Conservation (phyloP, 30 jellyfish, hydroid and myxozoan species). For the Mastigias papua region DNA sequence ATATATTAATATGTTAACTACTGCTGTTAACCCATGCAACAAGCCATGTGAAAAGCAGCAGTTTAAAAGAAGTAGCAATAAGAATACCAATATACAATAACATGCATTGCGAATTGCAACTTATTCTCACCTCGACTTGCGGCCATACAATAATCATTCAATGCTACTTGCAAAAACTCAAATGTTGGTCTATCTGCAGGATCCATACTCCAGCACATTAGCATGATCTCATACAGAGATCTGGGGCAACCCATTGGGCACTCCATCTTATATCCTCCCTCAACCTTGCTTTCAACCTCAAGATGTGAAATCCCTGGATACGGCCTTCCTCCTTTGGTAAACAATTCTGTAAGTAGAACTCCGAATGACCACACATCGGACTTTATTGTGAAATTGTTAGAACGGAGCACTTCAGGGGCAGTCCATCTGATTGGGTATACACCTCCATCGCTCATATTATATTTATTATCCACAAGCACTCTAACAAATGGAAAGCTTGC, state of each 20-base stretch:
- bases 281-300: slow-evolving; percentile 88
- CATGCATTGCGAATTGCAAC: too few species aligned
- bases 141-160: slow-evolving; percentile 92
- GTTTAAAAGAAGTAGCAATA: too few species aligned
- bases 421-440: slow-evolving; percentile 97
- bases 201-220: slow-evolving; percentile 81
- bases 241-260: slow-evolving; percentile 83
- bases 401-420: slow-evolving; percentile 97
- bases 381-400: slow-evolving; percentile 88
- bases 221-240: slow-evolving; percentile 87
- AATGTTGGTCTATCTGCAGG: slow-evolving; percentile 94
- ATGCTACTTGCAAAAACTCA: slow-evolving; percentile 74
- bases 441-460: slow-evolving; percentile 97
- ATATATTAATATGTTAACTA: too few species aligned
- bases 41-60: too few species aligned
- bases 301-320: slow-evolving; percentile 97
- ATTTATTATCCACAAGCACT: slow-evolving; percentile 89
- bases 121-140: too few species aligned
- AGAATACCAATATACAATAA: too few species aligned
- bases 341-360: slow-evolving; percentile 86
- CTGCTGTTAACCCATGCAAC: too few species aligned
- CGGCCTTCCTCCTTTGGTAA: slow-evolving; percentile 93
- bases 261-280: slow-evolving; percentile 94
- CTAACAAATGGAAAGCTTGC: slow-evolving; percentile 97
- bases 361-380: slow-evolving; percentile 99